These are phyloP conservation scores for Drosophila obscura DNA, from an alignment of 1,140 invertebrate genomes.

Conservation along the genomic window DNA sequence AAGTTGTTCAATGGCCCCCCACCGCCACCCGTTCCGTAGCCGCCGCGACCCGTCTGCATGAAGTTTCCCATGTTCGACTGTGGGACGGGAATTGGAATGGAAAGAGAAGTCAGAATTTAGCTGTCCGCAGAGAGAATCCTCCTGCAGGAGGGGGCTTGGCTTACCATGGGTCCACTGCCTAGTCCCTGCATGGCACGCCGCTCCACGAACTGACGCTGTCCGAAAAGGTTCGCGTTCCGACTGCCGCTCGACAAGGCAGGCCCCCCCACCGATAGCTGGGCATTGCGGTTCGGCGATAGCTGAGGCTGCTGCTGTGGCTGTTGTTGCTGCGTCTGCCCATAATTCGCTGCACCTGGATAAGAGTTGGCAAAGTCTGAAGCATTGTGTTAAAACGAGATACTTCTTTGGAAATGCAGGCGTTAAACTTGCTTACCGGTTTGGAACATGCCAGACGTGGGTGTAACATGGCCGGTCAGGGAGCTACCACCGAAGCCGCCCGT, in stretches of 20 bases:
- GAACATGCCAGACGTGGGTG: slow-evolving; percentile 88
- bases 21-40: slow-evolving; percentile 87
- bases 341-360: slow-evolving; percentile 82
- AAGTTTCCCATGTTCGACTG: slow-evolving; percentile 83
- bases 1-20: slow-evolving; percentile 86
- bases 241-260: slow-evolving; percentile 85
- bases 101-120: slow-evolving; percentile 7
- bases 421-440: slow-evolving; percentile 82
- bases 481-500: slow-evolving; percentile 86
- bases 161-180: slow-evolving; percentile 81
- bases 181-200: slow-evolving; percentile 88
- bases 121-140: not conserved
- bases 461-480: slow-evolving; percentile 89
- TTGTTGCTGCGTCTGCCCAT: slow-evolving; percentile 84
- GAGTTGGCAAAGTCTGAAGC: slow-evolving; percentile 62
- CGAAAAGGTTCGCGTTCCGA: slow-evolving; percentile 87
- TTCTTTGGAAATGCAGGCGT: not conserved
- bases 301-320: slow-evolving; percentile 86
- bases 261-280: slow-evolving; percentile 84
- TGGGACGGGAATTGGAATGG: slow-evolving; percentile 10
- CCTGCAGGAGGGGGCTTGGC: not conserved
- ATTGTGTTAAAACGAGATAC: slow-evolving; percentile 3
- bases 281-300: slow-evolving; percentile 86
- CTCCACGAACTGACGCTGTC: slow-evolving; percentile 90
- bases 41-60: slow-evolving; percentile 85